Base-by-base conservation (phyloP, 2,888 invertebrate species). In the Aphidoletes aphidimyza region DNA sequence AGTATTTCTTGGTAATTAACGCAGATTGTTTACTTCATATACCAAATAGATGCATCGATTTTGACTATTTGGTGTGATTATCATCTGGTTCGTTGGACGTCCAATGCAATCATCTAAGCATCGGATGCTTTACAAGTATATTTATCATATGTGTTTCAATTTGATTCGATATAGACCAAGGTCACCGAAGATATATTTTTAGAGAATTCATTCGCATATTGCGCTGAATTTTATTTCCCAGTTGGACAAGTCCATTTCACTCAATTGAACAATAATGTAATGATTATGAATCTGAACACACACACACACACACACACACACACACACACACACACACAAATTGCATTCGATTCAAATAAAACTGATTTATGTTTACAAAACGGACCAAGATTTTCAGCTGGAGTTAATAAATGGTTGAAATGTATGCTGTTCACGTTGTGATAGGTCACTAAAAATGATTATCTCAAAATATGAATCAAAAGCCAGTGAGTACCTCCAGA, bases 381-480 rank as follows among this genome's bases (percentile, higher is more conserved):
- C n/a, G n/a, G n/a, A n/a, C n/a, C n/a, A n/a, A n/a, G n/a, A n/a
- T n/a, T n/a, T n/a, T n/a, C n/a, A n/a, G n/a, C n/a, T n/a, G n/a
- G n/a, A n/a, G n/a, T n/a, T n/a, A n/a, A n/a, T n/a, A n/a, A 42
- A 9, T 42, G 42, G 8, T 42, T 42, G 42, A 42, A 42, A 42
- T 14, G 42, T 42, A 14, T 42, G 42, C 42, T 54, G 5, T n/a
- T 54, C n/a, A 3, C 2, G 69, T 69, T 69, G 69, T 34, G 69
- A 30, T 69, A 69, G 69, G 69, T 69, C 69, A 69, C n/a, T n/a
- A n/a, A 42, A 9, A 42, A 69, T 30, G 34, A n/a, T n/a, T 54
- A 26, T 54, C 11, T 47, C 17, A 17, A 6, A 6, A 47, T 26
- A 54, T 26, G 22, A 54, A 69, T 69, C 69, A 30, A 30, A 14